Conservation (phyloP, 2,113 vertebrate genomes). For the Eretmodus cyanostictus region DNA sequence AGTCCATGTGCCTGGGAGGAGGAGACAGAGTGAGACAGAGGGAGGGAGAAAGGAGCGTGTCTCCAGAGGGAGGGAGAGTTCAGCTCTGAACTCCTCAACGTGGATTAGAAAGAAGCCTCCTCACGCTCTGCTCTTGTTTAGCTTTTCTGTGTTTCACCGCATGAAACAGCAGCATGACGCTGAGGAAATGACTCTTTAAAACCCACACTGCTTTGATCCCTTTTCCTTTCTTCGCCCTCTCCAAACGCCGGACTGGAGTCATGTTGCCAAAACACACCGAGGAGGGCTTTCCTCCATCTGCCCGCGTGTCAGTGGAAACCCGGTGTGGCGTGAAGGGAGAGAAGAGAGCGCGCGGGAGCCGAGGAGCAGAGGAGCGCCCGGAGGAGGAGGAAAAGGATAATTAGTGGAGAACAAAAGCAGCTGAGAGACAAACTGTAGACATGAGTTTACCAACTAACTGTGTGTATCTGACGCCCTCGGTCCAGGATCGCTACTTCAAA, state of each 20-base stretch:
- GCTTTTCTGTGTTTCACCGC: not conserved
- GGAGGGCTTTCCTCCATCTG: conserved; percentile 35
- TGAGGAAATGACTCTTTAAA: conserved; percentile 12
- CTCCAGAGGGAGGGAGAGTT: conserved; percentile 15
- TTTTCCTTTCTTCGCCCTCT: not conserved
- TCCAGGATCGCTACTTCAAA: conserved; percentile 59
- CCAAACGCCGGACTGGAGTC: not conserved
- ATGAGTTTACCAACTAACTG: conserved; percentile 76
- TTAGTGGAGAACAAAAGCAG: not conserved
- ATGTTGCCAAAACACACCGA: conserved; percentile 14
- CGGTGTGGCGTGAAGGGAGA: conserved; percentile 16
- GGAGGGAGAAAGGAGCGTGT: conserved; percentile 5
- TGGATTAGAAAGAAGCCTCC: conserved; percentile 12
- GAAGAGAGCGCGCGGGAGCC: not conserved
- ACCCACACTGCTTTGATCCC: not conserved
- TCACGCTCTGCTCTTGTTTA: not conserved
- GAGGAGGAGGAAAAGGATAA: conserved; percentile 22
- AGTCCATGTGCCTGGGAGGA: conserved; percentile 19
- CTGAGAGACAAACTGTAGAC: not conserved
- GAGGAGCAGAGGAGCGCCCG: not conserved
- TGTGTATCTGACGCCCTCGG: conserved; percentile 41
- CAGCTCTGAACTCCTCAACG: not conserved
- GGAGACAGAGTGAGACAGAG: not conserved
- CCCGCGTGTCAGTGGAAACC: conserved; percentile 34
- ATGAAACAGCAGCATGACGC: not conserved